phyloP scores from a whole-genome alignment of 2,888 invertebrate species.

The Cryptus viduatorius region DNA sequence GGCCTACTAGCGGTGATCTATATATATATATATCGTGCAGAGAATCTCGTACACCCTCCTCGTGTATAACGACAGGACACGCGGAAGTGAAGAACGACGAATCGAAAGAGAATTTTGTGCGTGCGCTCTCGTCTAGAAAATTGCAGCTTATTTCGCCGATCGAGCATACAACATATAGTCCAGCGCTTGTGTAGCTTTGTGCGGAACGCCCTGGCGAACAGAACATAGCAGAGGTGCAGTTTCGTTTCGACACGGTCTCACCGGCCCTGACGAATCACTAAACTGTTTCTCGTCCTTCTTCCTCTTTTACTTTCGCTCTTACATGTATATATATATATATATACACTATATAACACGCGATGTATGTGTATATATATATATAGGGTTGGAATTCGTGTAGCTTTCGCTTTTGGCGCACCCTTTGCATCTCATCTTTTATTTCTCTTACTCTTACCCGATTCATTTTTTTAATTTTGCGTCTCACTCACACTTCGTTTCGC shows the following conservation, averaged over 20 bases:
- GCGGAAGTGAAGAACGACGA: slow-evolving; percentile 50
- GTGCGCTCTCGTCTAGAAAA: slow-evolving; percentile 79
- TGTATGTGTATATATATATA: not conserved
- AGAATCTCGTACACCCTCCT: slow-evolving; percentile 31
- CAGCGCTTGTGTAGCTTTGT: slow-evolving; percentile 38
- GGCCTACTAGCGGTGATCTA: not conserved
- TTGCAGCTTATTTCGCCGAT: slow-evolving; percentile 81
- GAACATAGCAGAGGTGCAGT: slow-evolving; percentile 44
- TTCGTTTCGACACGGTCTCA: slow-evolving; percentile 73
- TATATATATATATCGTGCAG: no score
- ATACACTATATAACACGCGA: not conserved
- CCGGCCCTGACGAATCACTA: slow-evolving; percentile 76
- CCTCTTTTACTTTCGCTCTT: slow-evolving; percentile 33
- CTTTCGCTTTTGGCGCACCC: slow-evolving; percentile 40
- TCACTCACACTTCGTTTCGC: slow-evolving; percentile 9
- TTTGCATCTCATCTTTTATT: slow-evolving; percentile 15
- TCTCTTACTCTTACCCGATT: not conserved
- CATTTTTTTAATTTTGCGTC: not conserved
- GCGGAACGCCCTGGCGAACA: slow-evolving; percentile 15
- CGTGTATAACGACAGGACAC: slow-evolving; percentile 31
- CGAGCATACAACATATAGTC: slow-evolving; percentile 57
- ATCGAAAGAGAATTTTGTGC: slow-evolving; percentile 60
- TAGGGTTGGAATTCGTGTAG: not conserved
- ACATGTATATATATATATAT: no score
- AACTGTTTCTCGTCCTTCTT: slow-evolving; percentile 66